These are phyloP conservation scores for Drosophila tripunctata DNA, from an alignment of 2,888 invertebrate species.

Conservation along the genomic window DNA sequence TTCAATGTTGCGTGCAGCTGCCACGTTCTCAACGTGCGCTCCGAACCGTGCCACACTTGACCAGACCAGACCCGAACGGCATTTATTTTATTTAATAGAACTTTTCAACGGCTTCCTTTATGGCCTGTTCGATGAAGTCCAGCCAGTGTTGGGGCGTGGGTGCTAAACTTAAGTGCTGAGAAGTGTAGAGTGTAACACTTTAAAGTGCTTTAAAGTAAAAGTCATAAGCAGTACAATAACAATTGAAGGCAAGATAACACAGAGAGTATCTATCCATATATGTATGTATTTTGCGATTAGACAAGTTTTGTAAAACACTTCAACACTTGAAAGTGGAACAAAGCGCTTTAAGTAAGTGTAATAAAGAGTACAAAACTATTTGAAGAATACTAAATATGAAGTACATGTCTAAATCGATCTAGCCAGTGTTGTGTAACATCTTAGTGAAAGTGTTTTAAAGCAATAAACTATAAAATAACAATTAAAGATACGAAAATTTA, in stretches of 20 bases:
- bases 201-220: constrained; percentile 39
- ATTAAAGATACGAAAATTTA: background rate
- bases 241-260: background rate
- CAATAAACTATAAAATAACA: too few relatives aligned
- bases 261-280: background rate
- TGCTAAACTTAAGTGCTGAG: constrained; percentile 48
- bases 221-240: constrained; percentile 30
- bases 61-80: constrained; percentile 46
- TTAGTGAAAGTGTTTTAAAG: background rate
- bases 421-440: background rate
- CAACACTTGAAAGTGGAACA: too few relatives aligned
- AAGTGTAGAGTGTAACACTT: constrained; percentile 29
- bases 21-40: constrained; percentile 61
- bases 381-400: too few relatives aligned
- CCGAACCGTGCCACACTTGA: constrained; percentile 52
- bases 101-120: constrained; percentile 64
- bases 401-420: background rate
- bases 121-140: constrained; percentile 24
- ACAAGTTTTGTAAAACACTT: too few relatives aligned
- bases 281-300: too few relatives aligned
- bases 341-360: too few relatives aligned
- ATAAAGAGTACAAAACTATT: too few relatives aligned
- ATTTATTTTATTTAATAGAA: constrained; percentile 75
- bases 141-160: constrained; percentile 30
- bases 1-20: constrained; percentile 75